Evolutionary conservation across 2,113 vertebrate species (phyloP), one percentile per base, ranked within the genome.

Genomic region (Zosterops borbonicus): DNA sequence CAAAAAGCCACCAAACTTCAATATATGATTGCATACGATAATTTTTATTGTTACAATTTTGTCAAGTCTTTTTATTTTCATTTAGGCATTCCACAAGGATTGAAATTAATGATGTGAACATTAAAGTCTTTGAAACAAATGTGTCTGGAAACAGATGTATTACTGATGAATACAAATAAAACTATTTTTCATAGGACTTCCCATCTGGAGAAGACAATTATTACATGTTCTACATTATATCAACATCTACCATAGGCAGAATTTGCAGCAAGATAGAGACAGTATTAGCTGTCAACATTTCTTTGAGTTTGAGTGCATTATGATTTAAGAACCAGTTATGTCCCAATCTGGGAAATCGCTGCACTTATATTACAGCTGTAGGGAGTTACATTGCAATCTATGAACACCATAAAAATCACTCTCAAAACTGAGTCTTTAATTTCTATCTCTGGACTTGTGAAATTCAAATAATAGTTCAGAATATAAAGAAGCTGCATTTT

Each of bases 161-260:
- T 92, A 67, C 69, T 60, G 35, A 73, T 64, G 76, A 87, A 79
- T 80, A 87, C 64, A 94, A 91, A 89, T 91, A 94, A 90, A 96
- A 73, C 62, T 65, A 79, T 92, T 96, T 96, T 91, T 82, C 89
- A 65, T 64, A 76, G 47, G 22, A 59, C 27, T 97, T 87, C 37
- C 83, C 93, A 92, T 96, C 90, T 96, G 93, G 74, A 94, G 63
- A 95, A 94, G 59, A 88, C 58, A 96, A 92, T 87, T 94, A 89
- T 71, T 94, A 10, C n/a, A 67, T 74, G 23, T 88, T 75, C 68
- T 62, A 10, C 88, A 53, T 94, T 91, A 84, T 79, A 63, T 85
- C 20, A 73, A 77, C n/a, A 78, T 84, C 68, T 94, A 93, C 73
- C 70, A 92, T 14, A 83, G 63, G n/a, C 77, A 71, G 64, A 94